Percentiles rank a stretch among this genome's conserved stretches.
Conservation (phyloP, 2,888 invertebrate genomes). For the Cerastoderma edule region DNA sequence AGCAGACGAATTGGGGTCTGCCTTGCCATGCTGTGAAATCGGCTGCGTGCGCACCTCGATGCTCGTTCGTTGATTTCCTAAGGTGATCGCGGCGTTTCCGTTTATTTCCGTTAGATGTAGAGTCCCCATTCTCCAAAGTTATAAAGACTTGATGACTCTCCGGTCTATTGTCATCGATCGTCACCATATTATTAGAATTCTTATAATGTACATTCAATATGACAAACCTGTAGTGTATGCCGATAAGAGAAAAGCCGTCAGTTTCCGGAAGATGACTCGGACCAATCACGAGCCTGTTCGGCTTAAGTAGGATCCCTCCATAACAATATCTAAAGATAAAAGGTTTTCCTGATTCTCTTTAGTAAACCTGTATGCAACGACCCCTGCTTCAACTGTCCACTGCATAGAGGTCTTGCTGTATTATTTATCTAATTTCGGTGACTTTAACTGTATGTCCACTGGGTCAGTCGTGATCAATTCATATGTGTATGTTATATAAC, state of each 20-base stretch:
- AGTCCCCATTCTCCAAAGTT: not conserved
- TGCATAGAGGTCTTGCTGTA: not conserved
- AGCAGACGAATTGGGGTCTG: no score
- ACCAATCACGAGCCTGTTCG: conserved; percentile 61
- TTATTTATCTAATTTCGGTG: not conserved
- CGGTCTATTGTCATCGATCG: not conserved
- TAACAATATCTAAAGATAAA: conserved; percentile 81
- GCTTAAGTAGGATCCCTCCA: conserved; percentile 78
- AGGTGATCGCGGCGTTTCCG: not conserved
- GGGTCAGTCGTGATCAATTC: not conserved
- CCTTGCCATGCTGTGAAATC: no score
- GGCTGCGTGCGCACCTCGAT: not conserved
- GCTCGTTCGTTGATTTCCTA: not conserved
- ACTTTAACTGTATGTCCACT: not conserved
- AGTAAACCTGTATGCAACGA: conserved; percentile 52
- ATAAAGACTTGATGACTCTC: not conserved
- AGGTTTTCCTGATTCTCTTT: conserved; percentile 63
- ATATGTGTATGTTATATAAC: not conserved
- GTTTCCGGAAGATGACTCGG: conserved; percentile 71
- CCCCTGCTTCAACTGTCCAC: not conserved
- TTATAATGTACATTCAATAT: conserved; percentile 13
- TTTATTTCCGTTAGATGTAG: not conserved
- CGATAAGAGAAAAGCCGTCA: conserved; percentile 43
- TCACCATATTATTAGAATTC: not conserved
- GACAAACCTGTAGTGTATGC: conserved; percentile 51